Percentiles rank a stretch among this genome's conserved stretches.
phyloP scores from a whole-genome alignment of 2,888 invertebrate genomes.

The Sarcophaga caerulescens region DNA sequence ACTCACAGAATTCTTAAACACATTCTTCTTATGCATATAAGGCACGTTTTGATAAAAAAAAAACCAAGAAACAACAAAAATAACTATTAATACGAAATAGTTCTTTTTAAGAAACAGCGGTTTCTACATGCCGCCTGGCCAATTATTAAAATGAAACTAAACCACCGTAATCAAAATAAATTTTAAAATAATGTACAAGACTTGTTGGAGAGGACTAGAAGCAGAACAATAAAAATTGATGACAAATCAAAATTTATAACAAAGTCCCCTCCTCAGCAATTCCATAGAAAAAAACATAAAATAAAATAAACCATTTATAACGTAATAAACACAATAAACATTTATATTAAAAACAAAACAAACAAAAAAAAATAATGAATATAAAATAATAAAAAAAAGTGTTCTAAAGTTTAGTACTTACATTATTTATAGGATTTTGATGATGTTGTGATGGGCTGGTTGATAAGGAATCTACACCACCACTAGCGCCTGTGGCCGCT shows the following conservation, averaged over 20 bases:
- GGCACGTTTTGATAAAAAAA: slow-evolving; percentile 25
- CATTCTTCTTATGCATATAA: slow-evolving; percentile 22
- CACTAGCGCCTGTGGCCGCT: slow-evolving; percentile 64
- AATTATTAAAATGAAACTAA: slow-evolving; percentile 51
- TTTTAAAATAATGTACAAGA: slow-evolving; percentile 5
- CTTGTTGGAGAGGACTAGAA: slow-evolving; percentile 20
- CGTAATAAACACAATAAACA: neutral
- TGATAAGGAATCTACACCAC: slow-evolving; percentile 77
- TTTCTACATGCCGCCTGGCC: slow-evolving; percentile 38
- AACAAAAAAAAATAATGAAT: neutral
- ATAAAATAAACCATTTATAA: neutral
- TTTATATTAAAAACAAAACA: neutral
- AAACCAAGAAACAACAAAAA: slow-evolving; percentile 6
- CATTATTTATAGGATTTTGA: slow-evolving; percentile 68
- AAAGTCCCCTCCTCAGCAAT: slow-evolving; percentile 24
- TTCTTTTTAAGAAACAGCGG: slow-evolving; percentile 11
- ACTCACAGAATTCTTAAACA: neutral
- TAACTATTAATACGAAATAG: neutral
- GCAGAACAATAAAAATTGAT: slow-evolving; percentile 11
- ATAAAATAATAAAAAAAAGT: neutral
- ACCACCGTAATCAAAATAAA: slow-evolving; percentile 11
- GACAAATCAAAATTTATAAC: slow-evolving; percentile 31
- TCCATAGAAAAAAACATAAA: neutral
- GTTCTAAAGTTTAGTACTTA: slow-evolving; percentile 31
- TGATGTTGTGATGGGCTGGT: slow-evolving; percentile 78